Conservation (phyloP, 1,140 invertebrate genomes). For the Druon quercuslanigerum region DNA sequence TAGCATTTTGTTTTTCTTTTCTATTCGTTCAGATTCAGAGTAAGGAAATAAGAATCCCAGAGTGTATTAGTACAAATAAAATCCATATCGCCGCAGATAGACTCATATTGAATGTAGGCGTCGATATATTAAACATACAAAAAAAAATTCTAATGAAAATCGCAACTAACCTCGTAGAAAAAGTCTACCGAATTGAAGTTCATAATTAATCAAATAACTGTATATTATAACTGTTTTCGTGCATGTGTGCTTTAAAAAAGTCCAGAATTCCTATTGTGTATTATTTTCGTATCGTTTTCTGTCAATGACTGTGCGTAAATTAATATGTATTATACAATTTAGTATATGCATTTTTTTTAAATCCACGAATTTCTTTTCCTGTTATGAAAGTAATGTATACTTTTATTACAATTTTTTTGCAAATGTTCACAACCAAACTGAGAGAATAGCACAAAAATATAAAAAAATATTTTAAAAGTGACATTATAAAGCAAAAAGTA, state of each 20-base stretch:
- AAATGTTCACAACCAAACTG: too few relatives aligned
- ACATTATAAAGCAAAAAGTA: background rate
- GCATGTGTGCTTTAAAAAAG: too few relatives aligned
- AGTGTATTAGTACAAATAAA: background rate
- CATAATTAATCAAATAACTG: too few relatives aligned
- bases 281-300: background rate
- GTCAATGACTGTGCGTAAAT: background rate
- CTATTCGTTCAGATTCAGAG: background rate
- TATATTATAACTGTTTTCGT: too few relatives aligned
- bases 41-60: background rate
- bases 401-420: too few relatives aligned
- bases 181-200: background rate
- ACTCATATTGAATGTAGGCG: too few relatives aligned
- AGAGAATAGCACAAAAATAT: background rate
- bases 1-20: constrained; percentile 36
- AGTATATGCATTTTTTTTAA: background rate
- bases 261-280: too few relatives aligned
- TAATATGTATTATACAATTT: background rate
- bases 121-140: constrained; percentile 1
- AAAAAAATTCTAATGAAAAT: constrained; percentile 1
- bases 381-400: too few relatives aligned
- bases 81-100: too few relatives aligned
- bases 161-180: background rate
- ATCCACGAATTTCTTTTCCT: too few relatives aligned
- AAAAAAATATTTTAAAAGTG: background rate